phyloP scores from a whole-genome alignment of 2,797 vertebrate genomes.

The Sternarchorhynchus goeldii region DNA sequence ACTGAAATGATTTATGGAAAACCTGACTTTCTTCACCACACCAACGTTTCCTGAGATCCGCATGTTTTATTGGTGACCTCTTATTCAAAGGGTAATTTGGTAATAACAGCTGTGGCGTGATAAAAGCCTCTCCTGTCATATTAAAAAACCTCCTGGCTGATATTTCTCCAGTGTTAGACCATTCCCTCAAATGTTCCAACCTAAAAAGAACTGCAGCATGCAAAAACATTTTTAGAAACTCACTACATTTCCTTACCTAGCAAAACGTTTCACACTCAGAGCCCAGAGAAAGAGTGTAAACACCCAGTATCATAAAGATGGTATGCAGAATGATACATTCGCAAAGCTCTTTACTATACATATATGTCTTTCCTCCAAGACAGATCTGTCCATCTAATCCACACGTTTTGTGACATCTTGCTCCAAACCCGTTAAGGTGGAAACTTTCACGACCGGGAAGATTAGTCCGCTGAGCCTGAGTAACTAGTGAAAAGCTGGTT shows the following conservation, averaged over 20 bases:
- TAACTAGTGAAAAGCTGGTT: neutral
- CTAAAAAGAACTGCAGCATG: neutral
- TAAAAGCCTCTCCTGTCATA: slow-evolving; percentile 4
- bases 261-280: neutral
- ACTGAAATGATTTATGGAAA: slow-evolving; percentile 1
- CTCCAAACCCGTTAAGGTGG: no score
- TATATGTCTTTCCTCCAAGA: no score
- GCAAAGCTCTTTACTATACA: no score
- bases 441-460: neutral
- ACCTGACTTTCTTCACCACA: neutral
- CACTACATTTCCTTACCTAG: neutral
- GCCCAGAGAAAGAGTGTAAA: neutral
- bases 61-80: slow-evolving; percentile 12
- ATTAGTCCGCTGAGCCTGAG: neutral
- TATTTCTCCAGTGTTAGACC: neutral
- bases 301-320: neutral
- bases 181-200: slow-evolving; percentile 7
- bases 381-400: no score
- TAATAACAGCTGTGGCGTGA: neutral
- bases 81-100: slow-evolving; percentile 13
- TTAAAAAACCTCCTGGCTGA: slow-evolving; percentile 1
- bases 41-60: neutral
- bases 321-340: neutral
- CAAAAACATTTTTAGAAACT: neutral
- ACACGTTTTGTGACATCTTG: no score